Evolutionary conservation across 2,888 invertebrate genomes (phyloP), one percentile per base, ranked within the genome.

Genomic region (Agrochola lychnidis): DNA sequence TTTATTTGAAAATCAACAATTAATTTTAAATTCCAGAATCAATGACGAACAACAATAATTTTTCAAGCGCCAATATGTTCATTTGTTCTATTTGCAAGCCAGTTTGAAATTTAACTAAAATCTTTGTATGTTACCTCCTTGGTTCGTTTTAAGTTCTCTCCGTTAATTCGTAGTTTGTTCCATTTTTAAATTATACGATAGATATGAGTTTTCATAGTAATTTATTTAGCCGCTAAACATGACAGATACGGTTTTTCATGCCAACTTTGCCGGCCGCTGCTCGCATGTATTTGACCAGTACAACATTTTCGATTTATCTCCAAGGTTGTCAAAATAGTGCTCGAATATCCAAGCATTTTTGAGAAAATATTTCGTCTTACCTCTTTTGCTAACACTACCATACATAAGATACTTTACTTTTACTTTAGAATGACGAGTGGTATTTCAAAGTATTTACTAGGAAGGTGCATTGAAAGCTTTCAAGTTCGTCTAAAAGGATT

Each of bases 391-490:
- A n/a, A 67, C 36, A 25, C 5, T 25, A 25, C 25, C n/a, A 4
- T 25, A 25, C 1, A n/a, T n/a, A 57, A 25, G 25, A 25, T n/a
- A 57, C 25, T 48, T n/a, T 40, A 63, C n/a, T 30, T 66, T 25
- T 48, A 48, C 22, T 30, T 53, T n/a, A 75, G 7, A 59, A 42
- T 61, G 36, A 36, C 42, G 10, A 56, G 56, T 51, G 3, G 48
- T 3, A 10, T 53, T 69, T 79, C 4, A 56, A 73, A 36, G 16
- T 67, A 30, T 73, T 25, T 40, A 42, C 40, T n/a, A 57, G 66
- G 45, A 62, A 62, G 25, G 14, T 57, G 57, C 53, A 48, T 40
- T 67, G 19, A 42, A 62, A 62, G 56, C 81, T 62, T 68, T n/a
- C 22, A 68, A 25, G 48, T 36, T 42, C 14, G 1, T 14, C 25